A percentile compares a stretch with the other conserved stretches of the same genome.
These are phyloP conservation scores for Aurelia aurita DNA, from an alignment of 30 jellyfish, hydroid and myxozoan species.

Conservation along the genomic window DNA sequence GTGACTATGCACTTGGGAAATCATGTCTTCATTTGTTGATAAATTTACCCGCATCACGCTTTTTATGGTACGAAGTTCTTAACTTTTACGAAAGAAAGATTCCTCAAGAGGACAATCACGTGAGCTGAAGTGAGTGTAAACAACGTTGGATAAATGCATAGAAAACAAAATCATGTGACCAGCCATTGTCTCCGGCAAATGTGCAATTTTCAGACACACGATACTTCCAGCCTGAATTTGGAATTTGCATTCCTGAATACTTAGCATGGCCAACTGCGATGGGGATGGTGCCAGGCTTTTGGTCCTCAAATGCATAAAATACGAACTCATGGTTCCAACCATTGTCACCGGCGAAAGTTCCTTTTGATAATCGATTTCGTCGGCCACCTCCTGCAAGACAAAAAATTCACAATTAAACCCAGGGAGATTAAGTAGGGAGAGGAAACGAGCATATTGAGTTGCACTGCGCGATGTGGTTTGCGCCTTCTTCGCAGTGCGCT, in stretches of 20 bases:
- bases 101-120: too few relatives aligned
- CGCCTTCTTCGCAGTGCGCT: too few relatives aligned
- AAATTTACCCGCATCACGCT: too few relatives aligned
- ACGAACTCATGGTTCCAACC: constrained; percentile 49
- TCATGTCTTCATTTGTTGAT: too few relatives aligned
- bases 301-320: constrained; percentile 40
- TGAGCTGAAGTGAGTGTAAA: constrained; percentile 34
- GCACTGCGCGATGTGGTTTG: too few relatives aligned
- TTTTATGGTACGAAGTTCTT: too few relatives aligned
- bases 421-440: too few relatives aligned
- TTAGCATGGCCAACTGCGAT: constrained; percentile 66
- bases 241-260: constrained; percentile 50
- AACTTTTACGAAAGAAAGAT: too few relatives aligned
- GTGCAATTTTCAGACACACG: constrained; percentile 52
- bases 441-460: too few relatives aligned
- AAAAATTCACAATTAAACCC: background rate
- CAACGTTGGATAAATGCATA: constrained; percentile 43
- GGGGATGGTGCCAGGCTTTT: constrained; percentile 70
- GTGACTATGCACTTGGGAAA: too few relatives aligned
- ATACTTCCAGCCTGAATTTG: constrained; percentile 60
- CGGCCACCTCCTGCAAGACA: constrained; percentile 24
- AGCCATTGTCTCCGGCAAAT: constrained; percentile 63
- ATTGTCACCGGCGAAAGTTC: constrained; percentile 22
- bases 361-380: constrained; percentile 24
- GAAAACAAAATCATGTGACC: constrained; percentile 67